Base-by-base conservation (phyloP, 2,888 invertebrate species). In the Hybos culiciformis region DNA sequence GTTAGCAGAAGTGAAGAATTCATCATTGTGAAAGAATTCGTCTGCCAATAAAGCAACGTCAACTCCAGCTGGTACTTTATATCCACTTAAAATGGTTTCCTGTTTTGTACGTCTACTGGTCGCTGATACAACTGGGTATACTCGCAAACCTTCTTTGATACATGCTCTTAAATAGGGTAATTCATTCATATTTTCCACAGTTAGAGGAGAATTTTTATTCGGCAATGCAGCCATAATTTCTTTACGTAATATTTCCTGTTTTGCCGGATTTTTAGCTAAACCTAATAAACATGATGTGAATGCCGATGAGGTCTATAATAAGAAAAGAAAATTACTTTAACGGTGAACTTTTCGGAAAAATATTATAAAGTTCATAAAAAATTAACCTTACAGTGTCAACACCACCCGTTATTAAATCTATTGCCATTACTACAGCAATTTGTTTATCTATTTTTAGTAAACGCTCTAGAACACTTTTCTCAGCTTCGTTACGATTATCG, bases 41-140 rank as follows among this genome's bases (percentile, higher is more conserved):
- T 74, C 70, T 51, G 77, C 76, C 74, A 76, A 80, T 56, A 85
- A 77, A 45, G 83, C 70, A 2, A 84, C 73, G 58, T 83, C 79
- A 1, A 80, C 74, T 80, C 69, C 68, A 60, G 70, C 69, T 0
- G 78, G 78, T 12, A 54, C 67, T 38, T 58, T 60, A 55, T 79
- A 83, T 12, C 75, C 78, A 38, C 71, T 64, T 5, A 83, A 53
- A 21, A 73, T 68, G 17, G 74, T 64, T 47, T 78, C 75, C 41
- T 70, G 70, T 1, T 64, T 62, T 39, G 73, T 66, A 42, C 63
- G 60, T 50, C 79, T 67, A 9, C 72, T 55, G 50, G 73, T 77
- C 1, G 71, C 78, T 6, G 70, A 61, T 1, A 70, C 70, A 0
- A 77, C 70, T 0, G 78, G 75, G 52, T 70, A 67, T 11, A 78